Evolutionary conservation across 2,888 invertebrate genomes (phyloP).

Genomic region (Scaptomyza tumidula): DNA sequence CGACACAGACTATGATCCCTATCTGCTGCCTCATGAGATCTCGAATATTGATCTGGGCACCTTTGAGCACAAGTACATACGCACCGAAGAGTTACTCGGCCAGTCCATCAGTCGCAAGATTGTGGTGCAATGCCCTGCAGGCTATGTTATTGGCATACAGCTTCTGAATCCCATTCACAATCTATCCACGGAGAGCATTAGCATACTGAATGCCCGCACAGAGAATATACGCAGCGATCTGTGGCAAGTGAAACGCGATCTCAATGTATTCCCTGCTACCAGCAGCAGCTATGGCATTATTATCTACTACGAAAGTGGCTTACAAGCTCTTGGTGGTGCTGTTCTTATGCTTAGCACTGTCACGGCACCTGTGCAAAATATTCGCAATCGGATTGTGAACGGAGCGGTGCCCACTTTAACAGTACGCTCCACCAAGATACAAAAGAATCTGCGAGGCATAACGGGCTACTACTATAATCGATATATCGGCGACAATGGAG

Average conservation of each 20-base stretch:
- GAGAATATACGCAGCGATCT: conserved; percentile 87
- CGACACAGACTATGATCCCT: conserved; percentile 90
- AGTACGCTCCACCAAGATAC: conserved; percentile 90
- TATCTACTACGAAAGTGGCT: conserved; percentile 92
- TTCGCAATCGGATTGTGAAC: conserved; percentile 90
- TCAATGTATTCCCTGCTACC: conserved; percentile 95
- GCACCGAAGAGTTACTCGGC: conserved; percentile 88
- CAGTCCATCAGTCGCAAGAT: conserved; percentile 87
- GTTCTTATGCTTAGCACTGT: conserved; percentile 92
- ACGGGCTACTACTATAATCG: conserved; percentile 94
- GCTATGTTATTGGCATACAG: conserved; percentile 94
- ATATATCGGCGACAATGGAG: conserved; percentile 93
- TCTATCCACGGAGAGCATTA: conserved; percentile 93
- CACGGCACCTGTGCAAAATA: conserved; percentile 89
- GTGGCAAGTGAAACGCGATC: conserved; percentile 93
- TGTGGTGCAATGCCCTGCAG: conserved; percentile 90
- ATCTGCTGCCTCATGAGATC: conserved; percentile 88
- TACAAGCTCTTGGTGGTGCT: conserved; percentile 91
- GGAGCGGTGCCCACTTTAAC: conserved; percentile 92
- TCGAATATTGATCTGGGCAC: conserved; percentile 87
- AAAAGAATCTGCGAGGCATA: conserved; percentile 92
- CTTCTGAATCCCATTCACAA: conserved; percentile 95
- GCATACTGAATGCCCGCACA: conserved; percentile 90
- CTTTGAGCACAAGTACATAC: conserved; percentile 91
- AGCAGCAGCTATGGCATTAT: conserved; percentile 93